These are phyloP conservation scores for Prunella strophiata DNA, from an alignment of 2,797 vertebrate genomes.

Conservation along the genomic window DNA sequence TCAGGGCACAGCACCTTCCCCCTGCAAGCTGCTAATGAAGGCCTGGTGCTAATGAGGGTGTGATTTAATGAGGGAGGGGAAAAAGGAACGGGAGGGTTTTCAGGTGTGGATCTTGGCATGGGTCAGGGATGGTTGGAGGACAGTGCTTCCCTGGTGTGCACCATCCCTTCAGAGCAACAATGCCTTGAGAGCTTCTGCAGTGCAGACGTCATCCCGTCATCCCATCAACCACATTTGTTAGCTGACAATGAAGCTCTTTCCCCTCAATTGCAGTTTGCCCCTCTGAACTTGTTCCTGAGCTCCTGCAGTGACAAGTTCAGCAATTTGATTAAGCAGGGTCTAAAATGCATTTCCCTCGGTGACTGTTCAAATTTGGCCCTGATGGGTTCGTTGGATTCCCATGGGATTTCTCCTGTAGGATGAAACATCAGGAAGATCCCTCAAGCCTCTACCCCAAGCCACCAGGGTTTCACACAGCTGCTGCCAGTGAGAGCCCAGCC, in stretches of 20 bases:
- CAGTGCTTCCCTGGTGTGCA: accelerated
- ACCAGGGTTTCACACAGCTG: accelerated
- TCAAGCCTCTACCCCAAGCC: background rate
- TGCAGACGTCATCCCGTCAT: background rate
- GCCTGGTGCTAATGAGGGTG: background rate
- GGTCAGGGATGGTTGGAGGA: background rate
- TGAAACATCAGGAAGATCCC: background rate
- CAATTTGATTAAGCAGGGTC: background rate
- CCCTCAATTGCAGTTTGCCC: background rate
- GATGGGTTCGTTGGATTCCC: background rate
- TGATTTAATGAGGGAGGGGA: background rate
- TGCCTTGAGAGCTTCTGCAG: background rate
- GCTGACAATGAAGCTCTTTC: background rate
- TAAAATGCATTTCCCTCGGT: accelerated
- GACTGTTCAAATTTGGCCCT: background rate
- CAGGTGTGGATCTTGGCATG: background rate
- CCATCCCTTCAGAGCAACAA: accelerated
- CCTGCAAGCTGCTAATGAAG: background rate
- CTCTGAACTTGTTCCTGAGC: background rate
- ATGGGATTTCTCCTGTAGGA: background rate
- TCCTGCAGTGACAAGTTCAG: background rate
- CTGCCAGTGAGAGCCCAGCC: background rate
- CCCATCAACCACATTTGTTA: accelerated
- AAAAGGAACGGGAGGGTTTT: accelerated
- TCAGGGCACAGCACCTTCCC: too few species aligned